Base-by-base conservation (phyloP, 2,888 invertebrate species). In the Trissonchulus sp. region DNA sequence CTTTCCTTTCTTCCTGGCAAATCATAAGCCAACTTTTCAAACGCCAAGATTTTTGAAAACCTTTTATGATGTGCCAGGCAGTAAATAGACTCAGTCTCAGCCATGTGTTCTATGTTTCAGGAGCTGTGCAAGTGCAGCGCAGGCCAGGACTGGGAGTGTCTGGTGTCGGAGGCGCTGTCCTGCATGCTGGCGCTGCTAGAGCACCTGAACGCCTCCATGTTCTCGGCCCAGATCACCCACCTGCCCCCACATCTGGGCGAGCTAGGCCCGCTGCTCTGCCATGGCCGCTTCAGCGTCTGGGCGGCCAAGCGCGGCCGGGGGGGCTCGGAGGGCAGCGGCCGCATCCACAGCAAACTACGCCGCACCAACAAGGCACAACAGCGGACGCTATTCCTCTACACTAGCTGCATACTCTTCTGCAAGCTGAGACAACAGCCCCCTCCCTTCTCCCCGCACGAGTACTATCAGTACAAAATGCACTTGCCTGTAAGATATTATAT, bases 191-290 rank as follows among this genome's bases (percentile, higher is more conserved):
- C 93, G 48, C 94, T 98, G 72, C 88, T 98, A 76, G 93, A 94
- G 85, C 94, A 94, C 85, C 94, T 98, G 80, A 97, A 98, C 85
- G 97, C 97, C 86, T 94, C 95, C 80, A 95, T 98, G 95, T 95
- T 97, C 84, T 95, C 96, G 86, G 92, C 96, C 77, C 94, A 95
- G 77, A 97, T 98, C 81, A 93, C 93, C 8, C 96, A 96, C 33
- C 96, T 94, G 84, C 91, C 93, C 81, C 93, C 94, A 80, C 78
- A 80, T 83, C 86, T 96, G 78, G 89, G 90, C 74, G 92, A 92
- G 80, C 92, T 94, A 87, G 95, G 95, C 65, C 92, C 93, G 83
- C 88, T 97, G 69, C 88, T 96, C 68, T 89, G 96, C 84, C 97
- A 97, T 87, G 93, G 94, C 72, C 92, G 93, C 1, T 95, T 96